Percentiles rank a stretch among this genome's conserved stretches.
Evolutionary conservation across 2,797 vertebrate species (phyloP).

Genomic region (Alca torda): DNA sequence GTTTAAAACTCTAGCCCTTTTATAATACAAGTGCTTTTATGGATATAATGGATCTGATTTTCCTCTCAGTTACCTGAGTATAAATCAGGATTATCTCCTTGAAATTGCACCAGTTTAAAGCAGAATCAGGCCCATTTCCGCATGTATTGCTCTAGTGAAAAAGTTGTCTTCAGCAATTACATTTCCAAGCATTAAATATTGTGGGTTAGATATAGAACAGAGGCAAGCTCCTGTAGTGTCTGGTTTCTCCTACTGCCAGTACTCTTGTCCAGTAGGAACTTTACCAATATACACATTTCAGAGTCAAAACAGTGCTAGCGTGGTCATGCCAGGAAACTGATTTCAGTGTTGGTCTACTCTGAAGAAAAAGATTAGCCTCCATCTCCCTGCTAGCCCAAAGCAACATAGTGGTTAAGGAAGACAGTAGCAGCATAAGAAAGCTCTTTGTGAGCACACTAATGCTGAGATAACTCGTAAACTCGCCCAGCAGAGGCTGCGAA

Average conservation of each 20-base stretch:
- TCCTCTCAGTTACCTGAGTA: not conserved
- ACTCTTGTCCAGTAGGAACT: not conserved
- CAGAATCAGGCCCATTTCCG: not conserved
- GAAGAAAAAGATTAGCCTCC: not conserved
- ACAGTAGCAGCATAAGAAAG: not conserved
- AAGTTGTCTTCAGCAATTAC: not conserved
- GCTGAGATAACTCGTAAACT: not conserved
- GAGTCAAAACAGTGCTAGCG: not conserved
- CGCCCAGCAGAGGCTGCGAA: fast-evolving
- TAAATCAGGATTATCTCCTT: not conserved
- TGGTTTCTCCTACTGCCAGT: not conserved
- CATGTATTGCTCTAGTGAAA: not conserved
- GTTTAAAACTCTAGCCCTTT: constrained; percentile 6
- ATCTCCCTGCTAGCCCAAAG: not conserved
- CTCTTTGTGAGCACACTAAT: not conserved
- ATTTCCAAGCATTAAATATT: not conserved
- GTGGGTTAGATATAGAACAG: not conserved
- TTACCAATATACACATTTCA: not conserved
- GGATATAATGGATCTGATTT: constrained; percentile 10
- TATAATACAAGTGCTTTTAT: not conserved
- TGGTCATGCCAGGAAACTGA: not conserved
- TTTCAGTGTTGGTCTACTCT: not conserved
- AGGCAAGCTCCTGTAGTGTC: not conserved
- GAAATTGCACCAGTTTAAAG: not conserved
- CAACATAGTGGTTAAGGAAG: not conserved